A percentile compares a stretch with the other conserved stretches of the same genome.
phyloP scores from a whole-genome alignment of 2,797 vertebrate genomes.

The Nyctibius grandis region DNA sequence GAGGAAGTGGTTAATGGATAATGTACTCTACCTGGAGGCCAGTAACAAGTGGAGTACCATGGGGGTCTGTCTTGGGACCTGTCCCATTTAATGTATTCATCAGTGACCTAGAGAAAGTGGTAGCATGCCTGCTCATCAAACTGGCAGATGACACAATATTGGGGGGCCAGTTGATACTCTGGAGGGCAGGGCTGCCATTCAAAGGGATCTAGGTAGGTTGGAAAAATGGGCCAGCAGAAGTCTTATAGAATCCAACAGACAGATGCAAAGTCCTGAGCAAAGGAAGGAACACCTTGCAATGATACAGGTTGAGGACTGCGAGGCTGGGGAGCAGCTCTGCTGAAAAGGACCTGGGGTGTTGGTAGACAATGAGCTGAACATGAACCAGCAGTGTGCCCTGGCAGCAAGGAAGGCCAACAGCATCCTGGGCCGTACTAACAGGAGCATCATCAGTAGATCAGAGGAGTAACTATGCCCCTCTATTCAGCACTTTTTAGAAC shows the following conservation, averaged over 20 bases:
- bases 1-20: background rate
- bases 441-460: background rate
- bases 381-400: background rate
- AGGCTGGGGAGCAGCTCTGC: background rate
- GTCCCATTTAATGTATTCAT: background rate
- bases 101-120: background rate
- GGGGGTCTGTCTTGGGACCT: background rate
- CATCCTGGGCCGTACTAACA: background rate
- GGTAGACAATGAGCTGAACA: background rate
- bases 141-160: background rate
- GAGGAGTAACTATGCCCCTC: background rate
- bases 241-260: background rate
- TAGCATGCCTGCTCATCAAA: background rate
- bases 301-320: background rate
- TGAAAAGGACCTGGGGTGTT: background rate
- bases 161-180: too few relatives aligned
- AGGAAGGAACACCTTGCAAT: background rate
- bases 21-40: background rate
- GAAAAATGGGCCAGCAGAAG: background rate
- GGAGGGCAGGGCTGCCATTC: background rate
- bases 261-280: background rate
- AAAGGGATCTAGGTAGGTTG: background rate
- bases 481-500: background rate
- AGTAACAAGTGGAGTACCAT: background rate
- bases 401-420: background rate